Evolutionary conservation across 2,888 invertebrate species (phyloP).

Genomic region (Stenodera caucasica): DNA sequence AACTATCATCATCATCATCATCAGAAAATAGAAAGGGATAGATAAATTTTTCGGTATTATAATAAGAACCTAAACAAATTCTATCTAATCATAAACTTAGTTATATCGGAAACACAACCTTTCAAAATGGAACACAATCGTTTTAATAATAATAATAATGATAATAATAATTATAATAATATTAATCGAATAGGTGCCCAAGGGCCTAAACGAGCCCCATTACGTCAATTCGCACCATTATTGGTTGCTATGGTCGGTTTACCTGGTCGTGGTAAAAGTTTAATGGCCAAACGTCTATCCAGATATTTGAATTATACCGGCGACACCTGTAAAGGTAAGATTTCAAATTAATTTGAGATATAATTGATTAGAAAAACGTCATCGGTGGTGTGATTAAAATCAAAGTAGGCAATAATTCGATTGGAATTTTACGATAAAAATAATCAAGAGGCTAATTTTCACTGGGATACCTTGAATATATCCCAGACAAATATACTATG

Average conservation of each 20-base stretch:
- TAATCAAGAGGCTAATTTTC: too few species aligned
- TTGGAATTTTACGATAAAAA: too few species aligned
- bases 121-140: slow-evolving; percentile 31
- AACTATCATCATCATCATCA: too few species aligned
- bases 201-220: slow-evolving; percentile 42
- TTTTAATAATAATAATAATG: not conserved
- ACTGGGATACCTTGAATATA: too few species aligned
- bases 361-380: too few species aligned
- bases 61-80: not conserved
- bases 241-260: slow-evolving; percentile 88
- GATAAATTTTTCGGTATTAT: not conserved
- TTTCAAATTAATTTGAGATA: too few species aligned
- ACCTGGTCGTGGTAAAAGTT: slow-evolving; percentile 91
- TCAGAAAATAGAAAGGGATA: not conserved
- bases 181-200: slow-evolving; percentile 44
- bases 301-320: slow-evolving; percentile 92
- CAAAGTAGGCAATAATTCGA: too few species aligned
- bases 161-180: not conserved
- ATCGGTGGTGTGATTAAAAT: too few species aligned
- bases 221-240: slow-evolving; percentile 66
- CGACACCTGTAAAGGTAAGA: slow-evolving; percentile 78
- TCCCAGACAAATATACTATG: too few species aligned
- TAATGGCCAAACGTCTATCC: slow-evolving; percentile 83
- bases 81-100: slow-evolving; percentile 12
- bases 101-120: too few species aligned